Base-by-base conservation (phyloP, 2,113 vertebrate species). In the Synodontis membranacea region DNA sequence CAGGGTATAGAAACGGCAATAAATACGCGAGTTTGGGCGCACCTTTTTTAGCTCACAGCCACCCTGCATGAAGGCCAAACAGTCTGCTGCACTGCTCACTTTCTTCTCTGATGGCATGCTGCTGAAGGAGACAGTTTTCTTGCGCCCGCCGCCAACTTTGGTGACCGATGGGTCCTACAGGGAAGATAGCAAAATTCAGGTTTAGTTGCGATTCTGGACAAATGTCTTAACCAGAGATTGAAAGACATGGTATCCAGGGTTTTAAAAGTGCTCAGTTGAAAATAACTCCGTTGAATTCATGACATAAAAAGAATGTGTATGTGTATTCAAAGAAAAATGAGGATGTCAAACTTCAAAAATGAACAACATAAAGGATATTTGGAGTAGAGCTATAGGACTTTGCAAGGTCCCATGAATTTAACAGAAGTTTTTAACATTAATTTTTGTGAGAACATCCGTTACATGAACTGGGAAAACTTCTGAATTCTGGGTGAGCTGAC, bases 61-160 rank as follows among this genome's bases (percentile, higher is more conserved):
- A 15, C 97, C 97, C 91, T 99, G 98, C 98, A 99, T 99, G 92
- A 99, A 99, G 17, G 97, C 97, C 93, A 99, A 93, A 90, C 98
- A 99, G 94, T 99, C 98, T 0, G 94, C 96, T 0, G 98, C 96
- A 0, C 97, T 99, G 95, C 97, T 99, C 42, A 99, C 98, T 92
- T 99, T 99, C 92, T 98, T 99, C 92, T 99, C 98, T 0, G 98
- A 99, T 2, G 98, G 97, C 94, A 99, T 99, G 93, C 98, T 99
- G 93, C 98, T 99, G 93, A 99, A 99, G 19, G 98, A 99, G 81
- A 99, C 98, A 0, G 98, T 99, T 92, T 99, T 99, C 95, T 99
- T 99, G 74, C 97, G 94, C 79, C 94, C 91, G n/a, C 93, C 96
- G 0, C 95, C 95, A 5, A 96, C 88, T 93, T 99, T 99, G 92